Percentiles rank a stretch among this genome's conserved stretches.
Evolutionary conservation across 2,113 vertebrate genomes (phyloP).

Genomic region (Holacanthus passer): DNA sequence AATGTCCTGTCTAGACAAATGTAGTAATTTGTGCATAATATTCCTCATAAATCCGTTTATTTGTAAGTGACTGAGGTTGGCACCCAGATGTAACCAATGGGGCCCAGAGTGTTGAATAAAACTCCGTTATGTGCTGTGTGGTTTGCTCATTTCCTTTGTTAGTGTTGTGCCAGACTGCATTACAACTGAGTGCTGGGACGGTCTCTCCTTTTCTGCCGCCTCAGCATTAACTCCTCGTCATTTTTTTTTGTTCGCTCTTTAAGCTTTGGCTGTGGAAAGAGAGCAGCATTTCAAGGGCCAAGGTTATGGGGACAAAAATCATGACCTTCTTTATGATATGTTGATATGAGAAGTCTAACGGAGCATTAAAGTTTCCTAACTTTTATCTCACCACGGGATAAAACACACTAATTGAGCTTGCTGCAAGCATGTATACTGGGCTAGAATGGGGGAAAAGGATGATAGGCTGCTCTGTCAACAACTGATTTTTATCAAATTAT

Average conservation of each 20-base stretch:
- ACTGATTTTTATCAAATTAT: slow-evolving; percentile 2
- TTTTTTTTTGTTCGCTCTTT: slow-evolving; percentile 36
- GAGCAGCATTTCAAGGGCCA: slow-evolving; percentile 46
- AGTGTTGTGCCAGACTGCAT: slow-evolving; percentile 75
- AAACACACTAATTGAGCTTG: slow-evolving; percentile 21
- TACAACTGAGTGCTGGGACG: slow-evolving; percentile 68
- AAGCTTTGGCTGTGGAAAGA: slow-evolving; percentile 46
- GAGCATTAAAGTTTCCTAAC: slow-evolving; percentile 32
- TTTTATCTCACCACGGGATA: slow-evolving; percentile 35
- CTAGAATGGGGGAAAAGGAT: slow-evolving; percentile 11
- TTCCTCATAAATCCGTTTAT: slow-evolving; percentile 78
- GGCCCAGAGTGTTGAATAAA: slow-evolving; percentile 75
- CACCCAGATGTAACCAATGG: slow-evolving; percentile 68
- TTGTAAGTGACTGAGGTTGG: slow-evolving; percentile 73
- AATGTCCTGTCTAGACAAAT: slow-evolving; percentile 79
- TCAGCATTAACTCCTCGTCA: slow-evolving; percentile 63
- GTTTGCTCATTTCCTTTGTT: slow-evolving; percentile 86
- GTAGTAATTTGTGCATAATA: slow-evolving; percentile 80
- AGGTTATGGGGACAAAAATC: slow-evolving; percentile 23
- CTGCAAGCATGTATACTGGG: background rate
- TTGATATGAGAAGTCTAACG: slow-evolving; percentile 38
- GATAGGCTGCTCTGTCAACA: background rate
- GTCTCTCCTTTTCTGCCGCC: slow-evolving; percentile 67
- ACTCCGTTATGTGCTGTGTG: slow-evolving; percentile 80
- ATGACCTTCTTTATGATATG: slow-evolving; percentile 24